Conservation (phyloP, 2,113 vertebrate genomes). For the Pachyramphus minor region DNA sequence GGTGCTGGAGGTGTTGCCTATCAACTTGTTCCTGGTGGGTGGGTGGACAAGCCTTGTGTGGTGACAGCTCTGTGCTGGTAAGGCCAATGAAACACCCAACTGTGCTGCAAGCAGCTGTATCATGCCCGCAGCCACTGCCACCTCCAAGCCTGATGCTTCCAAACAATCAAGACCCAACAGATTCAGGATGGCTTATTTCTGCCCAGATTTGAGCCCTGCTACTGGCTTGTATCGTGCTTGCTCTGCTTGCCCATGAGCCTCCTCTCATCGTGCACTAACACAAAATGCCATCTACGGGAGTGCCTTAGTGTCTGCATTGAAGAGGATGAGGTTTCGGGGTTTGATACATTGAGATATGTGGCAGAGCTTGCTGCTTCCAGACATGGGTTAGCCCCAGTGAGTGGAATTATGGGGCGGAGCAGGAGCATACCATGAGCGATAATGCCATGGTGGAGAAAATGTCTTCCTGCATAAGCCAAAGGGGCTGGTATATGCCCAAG, state of each 20-base stretch:
- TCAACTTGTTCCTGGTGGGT: background rate
- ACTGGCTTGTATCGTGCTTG: background rate
- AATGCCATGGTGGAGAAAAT: background rate
- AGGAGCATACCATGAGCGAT: accelerated
- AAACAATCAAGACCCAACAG: background rate
- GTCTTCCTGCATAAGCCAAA: background rate
- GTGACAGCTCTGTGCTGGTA: background rate
- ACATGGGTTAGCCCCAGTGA: background rate
- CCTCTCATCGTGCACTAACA: accelerated
- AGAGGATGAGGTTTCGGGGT: background rate
- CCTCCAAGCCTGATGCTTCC: background rate
- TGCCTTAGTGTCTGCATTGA: background rate
- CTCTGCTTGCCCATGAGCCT: background rate
- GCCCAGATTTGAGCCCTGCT: background rate
- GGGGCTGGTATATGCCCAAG: background rate
- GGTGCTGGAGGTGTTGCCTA: background rate
- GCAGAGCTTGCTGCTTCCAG: background rate
- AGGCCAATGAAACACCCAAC: accelerated
- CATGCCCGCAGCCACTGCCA: background rate
- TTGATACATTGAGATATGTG: accelerated
- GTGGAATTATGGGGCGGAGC: background rate
- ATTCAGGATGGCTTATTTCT: background rate
- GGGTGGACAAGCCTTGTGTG: background rate
- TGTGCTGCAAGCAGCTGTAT: background rate
- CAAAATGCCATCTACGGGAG: background rate